phyloP scores from a whole-genome alignment of 2,888 invertebrate genomes.

The Mythimna lalbum region DNA sequence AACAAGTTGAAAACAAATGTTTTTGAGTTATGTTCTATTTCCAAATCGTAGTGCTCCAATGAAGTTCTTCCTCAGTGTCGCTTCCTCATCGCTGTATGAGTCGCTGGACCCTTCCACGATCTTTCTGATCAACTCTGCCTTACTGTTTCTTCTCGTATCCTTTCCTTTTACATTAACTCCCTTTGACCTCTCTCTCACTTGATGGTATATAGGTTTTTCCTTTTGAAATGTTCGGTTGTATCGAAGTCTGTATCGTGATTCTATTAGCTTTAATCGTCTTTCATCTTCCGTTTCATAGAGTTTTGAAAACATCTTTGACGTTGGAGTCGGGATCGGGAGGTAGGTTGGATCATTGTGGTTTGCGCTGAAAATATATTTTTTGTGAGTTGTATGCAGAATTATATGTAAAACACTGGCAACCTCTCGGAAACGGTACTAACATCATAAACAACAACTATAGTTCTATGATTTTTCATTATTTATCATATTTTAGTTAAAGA shows the following conservation, averaged over 20 bases:
- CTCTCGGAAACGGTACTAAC: too few relatives aligned
- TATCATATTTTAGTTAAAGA: too few relatives aligned
- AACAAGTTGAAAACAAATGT: not conserved
- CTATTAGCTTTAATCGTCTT: too few relatives aligned
- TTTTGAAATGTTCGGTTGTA: too few relatives aligned
- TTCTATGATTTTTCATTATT: too few relatives aligned
- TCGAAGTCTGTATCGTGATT: not conserved
- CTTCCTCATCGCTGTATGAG: conserved; percentile 41
- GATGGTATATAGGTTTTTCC: not conserved
- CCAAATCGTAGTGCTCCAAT: conserved; percentile 13
- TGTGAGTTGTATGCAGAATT: not conserved
- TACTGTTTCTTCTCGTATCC: not conserved
- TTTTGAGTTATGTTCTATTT: not conserved
- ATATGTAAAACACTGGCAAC: too few relatives aligned
- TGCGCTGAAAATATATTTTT: not conserved
- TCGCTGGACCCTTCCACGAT: conserved; percentile 41
- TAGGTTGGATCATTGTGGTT: too few relatives aligned
- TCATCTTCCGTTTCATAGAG: not conserved
- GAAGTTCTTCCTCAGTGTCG: conserved; percentile 19
- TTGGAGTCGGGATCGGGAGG: not conserved
- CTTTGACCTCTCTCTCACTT: conserved; percentile 5
- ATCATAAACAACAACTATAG: too few relatives aligned
- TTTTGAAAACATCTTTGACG: not conserved
- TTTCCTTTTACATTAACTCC: not conserved
- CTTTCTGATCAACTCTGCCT: conserved; percentile 2